These are phyloP conservation scores for Neotragus pygmaeus DNA, from an alignment of 2,113 vertebrate species.

Conservation along the genomic window DNA sequence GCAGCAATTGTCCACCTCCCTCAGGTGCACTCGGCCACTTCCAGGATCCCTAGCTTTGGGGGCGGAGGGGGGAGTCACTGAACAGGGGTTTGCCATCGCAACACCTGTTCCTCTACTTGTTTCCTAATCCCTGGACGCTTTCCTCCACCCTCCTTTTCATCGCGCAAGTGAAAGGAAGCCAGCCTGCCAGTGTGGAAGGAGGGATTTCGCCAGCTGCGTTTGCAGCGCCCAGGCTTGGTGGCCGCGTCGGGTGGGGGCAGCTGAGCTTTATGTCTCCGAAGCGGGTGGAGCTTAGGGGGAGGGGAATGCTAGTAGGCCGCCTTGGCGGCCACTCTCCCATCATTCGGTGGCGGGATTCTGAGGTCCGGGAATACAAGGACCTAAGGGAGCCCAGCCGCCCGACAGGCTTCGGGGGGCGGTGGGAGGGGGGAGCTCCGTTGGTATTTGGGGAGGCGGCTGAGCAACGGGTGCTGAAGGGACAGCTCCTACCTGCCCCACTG, in stretches of 20 bases:
- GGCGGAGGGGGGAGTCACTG: background rate
- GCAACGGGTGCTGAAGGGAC: slow-evolving; percentile 78
- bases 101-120: slow-evolving; percentile 62
- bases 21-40: background rate
- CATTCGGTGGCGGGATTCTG: background rate
- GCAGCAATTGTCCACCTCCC: background rate
- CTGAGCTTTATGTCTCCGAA: slow-evolving; percentile 25
- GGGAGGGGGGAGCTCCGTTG: background rate
- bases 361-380: background rate
- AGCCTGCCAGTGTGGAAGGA: slow-evolving; percentile 24
- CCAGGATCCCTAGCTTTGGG: background rate
- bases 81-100: slow-evolving; percentile 21
- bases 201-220: slow-evolving; percentile 60
- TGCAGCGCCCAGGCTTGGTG: slow-evolving; percentile 40
- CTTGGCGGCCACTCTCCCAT: background rate
- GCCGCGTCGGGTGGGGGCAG: slow-evolving; percentile 46
- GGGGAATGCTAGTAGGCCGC: background rate
- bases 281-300: slow-evolving; percentile 24
- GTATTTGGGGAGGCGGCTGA: slow-evolving; percentile 46
- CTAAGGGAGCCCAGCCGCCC: background rate
- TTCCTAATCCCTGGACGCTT: slow-evolving; percentile 39
- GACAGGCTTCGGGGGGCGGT: background rate
- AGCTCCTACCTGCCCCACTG: slow-evolving; percentile 72
- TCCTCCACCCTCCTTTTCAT: slow-evolving; percentile 35
- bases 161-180: slow-evolving; percentile 42